Conservation (phyloP, 2,797 vertebrate genomes). For the Manis crassicaudata region DNA sequence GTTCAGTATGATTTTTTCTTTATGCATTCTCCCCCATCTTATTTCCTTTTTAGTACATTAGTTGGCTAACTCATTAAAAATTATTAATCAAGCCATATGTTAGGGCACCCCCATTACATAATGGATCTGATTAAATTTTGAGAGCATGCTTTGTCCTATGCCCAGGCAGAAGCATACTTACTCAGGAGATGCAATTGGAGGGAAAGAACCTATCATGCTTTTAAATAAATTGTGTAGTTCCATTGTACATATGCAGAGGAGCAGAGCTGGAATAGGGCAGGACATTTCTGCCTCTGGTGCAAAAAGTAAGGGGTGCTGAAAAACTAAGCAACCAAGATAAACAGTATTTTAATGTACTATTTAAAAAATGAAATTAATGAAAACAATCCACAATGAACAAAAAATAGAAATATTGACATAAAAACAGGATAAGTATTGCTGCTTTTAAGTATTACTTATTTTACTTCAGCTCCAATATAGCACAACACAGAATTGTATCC, state of each 20-base stretch:
- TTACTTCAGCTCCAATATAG: not conserved
- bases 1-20: not conserved
- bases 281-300: not conserved
- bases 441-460: not conserved
- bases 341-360: not conserved
- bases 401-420: not conserved
- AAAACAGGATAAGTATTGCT: not conserved
- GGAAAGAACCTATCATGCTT: not conserved
- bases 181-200: not conserved
- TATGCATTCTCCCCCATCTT: not conserved
- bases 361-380: not conserved
- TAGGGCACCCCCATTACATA: not conserved
- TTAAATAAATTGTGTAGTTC: not conserved
- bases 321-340: not conserved
- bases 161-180: slow-evolving; percentile 28
- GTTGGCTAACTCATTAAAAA: not conserved
- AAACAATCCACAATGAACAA: not conserved
- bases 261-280: not conserved
- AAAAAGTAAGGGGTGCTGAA: not conserved
- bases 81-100: not conserved
- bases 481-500: not conserved
- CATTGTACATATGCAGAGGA: not conserved
- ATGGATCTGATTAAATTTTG: slow-evolving; percentile 35
- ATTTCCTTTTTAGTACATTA: slow-evolving; percentile 27
- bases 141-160: not conserved